Conservation (phyloP, 2,113 vertebrate genomes). For the Acanthochromis polyacanthus region DNA sequence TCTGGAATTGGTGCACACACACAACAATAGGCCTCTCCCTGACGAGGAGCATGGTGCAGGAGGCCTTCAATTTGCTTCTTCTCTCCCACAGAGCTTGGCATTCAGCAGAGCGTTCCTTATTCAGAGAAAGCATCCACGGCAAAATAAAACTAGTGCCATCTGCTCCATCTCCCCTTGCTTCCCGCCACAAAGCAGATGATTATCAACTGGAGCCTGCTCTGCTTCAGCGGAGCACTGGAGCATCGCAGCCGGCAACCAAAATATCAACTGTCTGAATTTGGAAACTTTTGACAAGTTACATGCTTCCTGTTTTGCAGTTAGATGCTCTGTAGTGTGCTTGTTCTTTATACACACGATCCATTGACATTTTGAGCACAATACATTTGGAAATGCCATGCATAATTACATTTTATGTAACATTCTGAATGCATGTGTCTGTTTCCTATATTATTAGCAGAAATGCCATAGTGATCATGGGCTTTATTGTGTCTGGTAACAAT, state of each 20-base stretch:
- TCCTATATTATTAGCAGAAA: constrained; percentile 32
- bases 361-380: constrained; percentile 47
- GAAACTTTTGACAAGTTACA: constrained; percentile 67
- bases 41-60: constrained; percentile 67
- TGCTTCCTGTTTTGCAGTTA: constrained; percentile 50
- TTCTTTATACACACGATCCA: constrained; percentile 47
- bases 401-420: constrained; percentile 45
- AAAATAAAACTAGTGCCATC: constrained; percentile 81
- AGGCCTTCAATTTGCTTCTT: constrained; percentile 79
- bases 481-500: neutral
- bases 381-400: constrained; percentile 54
- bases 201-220: constrained; percentile 78
- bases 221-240: constrained; percentile 66
- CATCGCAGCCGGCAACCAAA: constrained; percentile 64
- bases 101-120: constrained; percentile 81
- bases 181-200: constrained; percentile 79
- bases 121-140: constrained; percentile 79
- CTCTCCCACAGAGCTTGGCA: constrained; percentile 82
- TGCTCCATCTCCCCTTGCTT: constrained; percentile 76
- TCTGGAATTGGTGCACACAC: constrained; percentile 65
- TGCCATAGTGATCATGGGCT: constrained; percentile 19
- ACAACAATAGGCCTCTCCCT: constrained; percentile 70
- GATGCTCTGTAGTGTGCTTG: constrained; percentile 43
- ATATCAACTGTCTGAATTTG: constrained; percentile 67
- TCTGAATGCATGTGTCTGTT: constrained; percentile 42